phyloP scores from a whole-genome alignment of 2,113 vertebrate species.

The Oophaga pumilio region DNA sequence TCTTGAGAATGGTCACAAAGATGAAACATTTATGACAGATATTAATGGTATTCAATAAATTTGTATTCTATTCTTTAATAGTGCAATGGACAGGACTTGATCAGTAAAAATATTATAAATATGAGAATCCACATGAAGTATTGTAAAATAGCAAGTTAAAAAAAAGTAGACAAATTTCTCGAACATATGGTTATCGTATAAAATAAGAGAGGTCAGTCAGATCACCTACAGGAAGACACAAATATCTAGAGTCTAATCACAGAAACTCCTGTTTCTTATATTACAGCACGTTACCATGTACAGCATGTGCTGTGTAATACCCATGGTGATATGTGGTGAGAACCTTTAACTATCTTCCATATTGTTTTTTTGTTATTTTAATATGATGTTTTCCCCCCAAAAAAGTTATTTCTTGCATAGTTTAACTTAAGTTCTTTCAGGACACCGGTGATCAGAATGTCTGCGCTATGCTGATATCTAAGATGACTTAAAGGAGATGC shows the following conservation, averaged over 20 bases:
- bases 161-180: slow-evolving; percentile 1
- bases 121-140: background rate
- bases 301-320: slow-evolving; percentile 44
- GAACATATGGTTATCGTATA: slow-evolving; percentile 54
- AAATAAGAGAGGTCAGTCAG: slow-evolving; percentile 43
- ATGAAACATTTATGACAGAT: too few species aligned
- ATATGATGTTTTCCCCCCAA: background rate
- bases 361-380: slow-evolving; percentile 31
- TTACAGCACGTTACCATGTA: slow-evolving; percentile 37
- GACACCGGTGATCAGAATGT: background rate
- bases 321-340: slow-evolving; percentile 44
- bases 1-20: too few species aligned
- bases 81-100: too few species aligned
- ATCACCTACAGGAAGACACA: slow-evolving; percentile 54
- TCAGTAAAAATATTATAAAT: background rate
- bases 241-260: slow-evolving; percentile 51
- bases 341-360: slow-evolving; percentile 19
- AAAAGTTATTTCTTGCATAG: slow-evolving; percentile 16
- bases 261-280: slow-evolving; percentile 49
- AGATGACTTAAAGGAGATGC: background rate
- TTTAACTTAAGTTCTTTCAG: slow-evolving; percentile 28
- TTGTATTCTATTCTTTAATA: background rate
- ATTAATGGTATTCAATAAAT: too few species aligned
- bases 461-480: background rate
- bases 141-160: background rate